phyloP scores from a whole-genome alignment of 2,888 invertebrate genomes.

The Mongoloraphidia duomilia region DNA sequence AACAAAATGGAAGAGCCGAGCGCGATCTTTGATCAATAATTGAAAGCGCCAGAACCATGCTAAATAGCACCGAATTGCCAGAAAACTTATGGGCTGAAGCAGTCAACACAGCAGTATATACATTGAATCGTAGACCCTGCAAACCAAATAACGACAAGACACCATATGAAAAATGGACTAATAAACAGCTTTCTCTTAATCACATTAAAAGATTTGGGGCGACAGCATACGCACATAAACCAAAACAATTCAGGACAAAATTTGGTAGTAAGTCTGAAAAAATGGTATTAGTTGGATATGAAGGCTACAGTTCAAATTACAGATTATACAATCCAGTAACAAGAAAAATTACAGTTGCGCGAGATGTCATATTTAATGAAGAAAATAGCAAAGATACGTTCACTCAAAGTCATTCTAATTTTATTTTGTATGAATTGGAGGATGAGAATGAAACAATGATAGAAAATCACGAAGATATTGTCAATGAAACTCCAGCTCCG shows the following conservation, averaged over 20 bases:
- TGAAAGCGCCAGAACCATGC: constrained; percentile 21
- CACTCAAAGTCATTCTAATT: background rate
- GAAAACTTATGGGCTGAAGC: constrained; percentile 23
- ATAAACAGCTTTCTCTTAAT: constrained; percentile 4
- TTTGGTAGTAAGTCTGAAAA: constrained; percentile 7
- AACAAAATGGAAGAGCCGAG: constrained; percentile 22
- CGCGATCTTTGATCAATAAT: constrained; percentile 21
- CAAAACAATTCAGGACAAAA: constrained; percentile 7
- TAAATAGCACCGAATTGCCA: constrained; percentile 17
- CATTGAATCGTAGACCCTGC: background rate
- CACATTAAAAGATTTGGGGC: constrained; percentile 6
- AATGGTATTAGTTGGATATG: constrained; percentile 5
- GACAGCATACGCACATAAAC: constrained; percentile 5
- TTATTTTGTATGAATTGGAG: background rate
- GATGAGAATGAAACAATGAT: background rate
- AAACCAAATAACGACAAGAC: background rate
- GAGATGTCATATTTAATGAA: background rate
- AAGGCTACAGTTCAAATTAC: constrained; percentile 4
- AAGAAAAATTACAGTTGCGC: background rate
- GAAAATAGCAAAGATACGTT: background rate
- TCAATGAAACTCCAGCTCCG: background rate
- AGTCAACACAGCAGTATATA: constrained; percentile 8
- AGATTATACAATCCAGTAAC: constrained; percentile 4
- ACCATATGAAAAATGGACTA: constrained; percentile 8
- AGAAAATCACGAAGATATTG: background rate